These are phyloP conservation scores for Platichthys stellatus DNA, from an alignment of 2,113 vertebrate species.

Conservation along the genomic window DNA sequence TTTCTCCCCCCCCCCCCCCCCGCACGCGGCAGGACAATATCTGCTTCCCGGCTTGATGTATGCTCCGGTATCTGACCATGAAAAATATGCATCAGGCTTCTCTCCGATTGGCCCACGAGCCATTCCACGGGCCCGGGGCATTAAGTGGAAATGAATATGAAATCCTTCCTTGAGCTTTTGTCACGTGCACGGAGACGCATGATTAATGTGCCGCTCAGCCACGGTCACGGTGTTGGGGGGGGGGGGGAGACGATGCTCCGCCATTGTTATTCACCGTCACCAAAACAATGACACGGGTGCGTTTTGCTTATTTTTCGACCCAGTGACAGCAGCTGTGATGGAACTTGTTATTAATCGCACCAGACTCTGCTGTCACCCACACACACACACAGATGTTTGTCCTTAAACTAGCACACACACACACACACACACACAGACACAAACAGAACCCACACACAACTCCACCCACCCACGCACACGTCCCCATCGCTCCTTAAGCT, in stretches of 20 bases:
- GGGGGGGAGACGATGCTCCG: slow-evolving; percentile 34
- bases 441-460: background rate
- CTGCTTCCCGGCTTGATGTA: slow-evolving; percentile 59
- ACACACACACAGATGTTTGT: background rate
- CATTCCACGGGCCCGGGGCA: slow-evolving; percentile 40
- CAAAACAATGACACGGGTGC: slow-evolving; percentile 60
- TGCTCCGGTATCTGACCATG: slow-evolving; percentile 51
- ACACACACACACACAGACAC: background rate
- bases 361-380: slow-evolving; percentile 10
- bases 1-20: background rate
- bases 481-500: slow-evolving; percentile 14
- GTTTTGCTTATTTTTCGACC: slow-evolving; percentile 54
- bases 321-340: slow-evolving; percentile 49
- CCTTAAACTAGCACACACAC: background rate
- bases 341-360: slow-evolving; percentile 61
- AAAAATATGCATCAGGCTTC: slow-evolving; percentile 63
- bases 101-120: slow-evolving; percentile 34
- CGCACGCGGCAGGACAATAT: slow-evolving; percentile 18
- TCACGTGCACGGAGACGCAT: slow-evolving; percentile 56
- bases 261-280: slow-evolving; percentile 56
- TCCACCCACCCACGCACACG: background rate
- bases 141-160: slow-evolving; percentile 65
- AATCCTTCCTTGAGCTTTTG: slow-evolving; percentile 62
- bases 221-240: slow-evolving; percentile 21
- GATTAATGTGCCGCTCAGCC: slow-evolving; percentile 69